Base-by-base conservation (phyloP, 2,113 vertebrate genomes). In the Emydocephalus ijimae region DNA sequence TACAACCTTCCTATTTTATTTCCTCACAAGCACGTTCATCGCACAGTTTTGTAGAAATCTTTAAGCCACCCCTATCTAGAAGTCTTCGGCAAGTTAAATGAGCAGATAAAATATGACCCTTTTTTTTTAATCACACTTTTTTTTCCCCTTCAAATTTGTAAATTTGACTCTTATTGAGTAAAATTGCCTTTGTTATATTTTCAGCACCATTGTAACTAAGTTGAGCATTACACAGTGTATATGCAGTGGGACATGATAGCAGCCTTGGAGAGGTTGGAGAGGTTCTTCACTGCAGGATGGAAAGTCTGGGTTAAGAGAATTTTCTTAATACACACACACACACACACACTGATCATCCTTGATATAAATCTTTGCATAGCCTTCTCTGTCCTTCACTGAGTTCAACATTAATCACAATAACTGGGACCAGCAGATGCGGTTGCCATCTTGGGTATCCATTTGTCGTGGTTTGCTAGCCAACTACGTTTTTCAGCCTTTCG, bases 401-500 rank as follows among this genome's bases (percentile, higher is more conserved):
- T 48, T 55, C 91, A 59, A 24, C 54, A 14, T 34, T 1, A 3
- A 6, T 29, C 7, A 21, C 2, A 23, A 69, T 48, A 94, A 52
- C 4, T 0, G 86, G 92, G 89, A 56, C 23, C 92, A 64, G 92
- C 89, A 74, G 93, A 91, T 93, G n/a, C 39, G 64, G 10, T 95
- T 91, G 92, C 91, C 3, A 1, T 43, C 18, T 21, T 39, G 15
- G 3, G 20, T 15, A 24, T 91, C 93, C 92, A 92, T 61, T 6
- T 88, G 2, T 93, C 94, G 26, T 89, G 94, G 94, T 93, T 94
- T 90, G 18, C 5, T 85, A 90, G 39, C 10, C 87, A 64, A 61
- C 96, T 97, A 95, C 95, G 92, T 97, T 97, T 97, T 97, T 96
- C 96, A 97, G 96, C 96, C 97, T 96, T 96, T 86, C 15, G 88